Percentiles rank a stretch among this genome's conserved stretches.
Conservation (phyloP, 2,797 vertebrate species). For the Coregonus suidteri region DNA sequence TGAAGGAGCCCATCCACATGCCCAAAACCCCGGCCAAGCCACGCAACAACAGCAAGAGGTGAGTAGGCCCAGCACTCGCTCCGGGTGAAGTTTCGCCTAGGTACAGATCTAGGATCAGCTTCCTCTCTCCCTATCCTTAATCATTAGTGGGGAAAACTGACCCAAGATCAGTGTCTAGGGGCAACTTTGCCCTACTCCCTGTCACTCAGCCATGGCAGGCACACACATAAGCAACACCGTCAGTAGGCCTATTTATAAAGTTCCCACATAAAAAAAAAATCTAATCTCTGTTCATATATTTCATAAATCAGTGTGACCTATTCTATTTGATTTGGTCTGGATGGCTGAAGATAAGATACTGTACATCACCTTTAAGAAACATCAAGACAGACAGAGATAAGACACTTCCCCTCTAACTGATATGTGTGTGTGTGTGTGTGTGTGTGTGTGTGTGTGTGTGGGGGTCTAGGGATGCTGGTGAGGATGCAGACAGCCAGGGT, state of each 20-base stretch:
- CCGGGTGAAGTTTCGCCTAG: neutral
- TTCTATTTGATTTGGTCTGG: neutral
- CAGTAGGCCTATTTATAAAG: no score
- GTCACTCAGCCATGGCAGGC: neutral
- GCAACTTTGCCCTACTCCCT: neutral
- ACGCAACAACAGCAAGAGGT: slow-evolving; percentile 92
- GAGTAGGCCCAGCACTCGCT: slow-evolving; percentile 32
- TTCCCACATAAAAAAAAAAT: no score
- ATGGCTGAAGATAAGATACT: neutral
- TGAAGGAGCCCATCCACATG: slow-evolving; percentile 94
- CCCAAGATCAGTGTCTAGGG: neutral
- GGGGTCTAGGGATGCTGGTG: slow-evolving; percentile 84
- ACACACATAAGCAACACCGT: neutral
- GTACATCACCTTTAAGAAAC: neutral
- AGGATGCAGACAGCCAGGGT: slow-evolving; percentile 94
- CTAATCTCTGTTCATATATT: neutral
- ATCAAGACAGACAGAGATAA: neutral
- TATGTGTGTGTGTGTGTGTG: no score
- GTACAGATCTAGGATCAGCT: neutral
- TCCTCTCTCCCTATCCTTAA: neutral
- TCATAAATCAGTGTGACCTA: neutral
- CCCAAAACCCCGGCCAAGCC: slow-evolving; percentile 95
- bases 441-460: slow-evolving; percentile 13
- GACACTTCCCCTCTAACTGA: neutral
- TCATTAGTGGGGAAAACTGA: neutral